phyloP scores from a whole-genome alignment of 2,797 vertebrate genomes.

The Pseudocheirus occidentalis region DNA sequence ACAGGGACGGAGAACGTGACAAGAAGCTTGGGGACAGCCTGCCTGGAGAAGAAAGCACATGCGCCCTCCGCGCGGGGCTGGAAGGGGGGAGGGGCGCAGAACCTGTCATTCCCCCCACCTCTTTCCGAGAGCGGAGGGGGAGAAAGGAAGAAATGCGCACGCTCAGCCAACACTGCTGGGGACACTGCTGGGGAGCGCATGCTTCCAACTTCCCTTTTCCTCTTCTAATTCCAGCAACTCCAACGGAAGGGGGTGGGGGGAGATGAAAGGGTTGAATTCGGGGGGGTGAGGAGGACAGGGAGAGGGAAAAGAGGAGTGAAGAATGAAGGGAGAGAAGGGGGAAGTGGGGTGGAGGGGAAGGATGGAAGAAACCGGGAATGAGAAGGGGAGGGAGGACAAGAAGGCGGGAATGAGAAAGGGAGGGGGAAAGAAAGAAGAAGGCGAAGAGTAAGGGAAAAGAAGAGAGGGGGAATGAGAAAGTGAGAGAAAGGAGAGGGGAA shows the following conservation, averaged over 20 bases:
- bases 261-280: background rate
- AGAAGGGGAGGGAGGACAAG: background rate
- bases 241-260: background rate
- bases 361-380: too few species aligned
- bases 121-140: background rate
- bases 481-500: fast-evolving
- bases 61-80: background rate
- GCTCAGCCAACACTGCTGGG: background rate
- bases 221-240: background rate
- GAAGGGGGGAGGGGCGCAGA: too few species aligned
- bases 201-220: background rate
- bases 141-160: background rate
- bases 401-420: too few species aligned
- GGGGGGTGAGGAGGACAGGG: background rate
- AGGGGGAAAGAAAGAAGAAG: too few species aligned
- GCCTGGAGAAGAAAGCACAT: background rate
- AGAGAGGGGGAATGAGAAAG: fast-evolving
- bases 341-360: background rate
- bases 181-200: background rate
- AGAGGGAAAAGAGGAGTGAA: background rate
- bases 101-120: background rate
- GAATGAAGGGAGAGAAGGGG: background rate
- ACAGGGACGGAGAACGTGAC: background rate
- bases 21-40: background rate
- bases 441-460: background rate